Base-by-base conservation (phyloP, 2,113 vertebrate genomes). In the Catharus minimus region DNA sequence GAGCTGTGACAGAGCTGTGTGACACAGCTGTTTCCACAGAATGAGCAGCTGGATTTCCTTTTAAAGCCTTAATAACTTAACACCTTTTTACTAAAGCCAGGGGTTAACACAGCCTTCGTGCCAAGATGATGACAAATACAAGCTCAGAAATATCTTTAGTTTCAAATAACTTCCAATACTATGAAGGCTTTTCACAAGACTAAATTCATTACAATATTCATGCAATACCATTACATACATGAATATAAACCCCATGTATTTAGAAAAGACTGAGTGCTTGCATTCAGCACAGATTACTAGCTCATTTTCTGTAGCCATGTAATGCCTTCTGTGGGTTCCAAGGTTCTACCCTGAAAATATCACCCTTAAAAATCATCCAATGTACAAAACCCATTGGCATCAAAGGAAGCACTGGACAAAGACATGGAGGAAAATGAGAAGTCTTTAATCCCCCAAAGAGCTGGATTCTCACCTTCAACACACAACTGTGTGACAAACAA, bases 291-390 rank as follows among this genome's bases (percentile, higher is more conserved):
- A 24, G 57, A 75, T 47, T 44, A 52, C 23, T 4, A 56, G 78
- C 0, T 0, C 30, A 23, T 68, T 33, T 69, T 44, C n/a, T 49
- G 49, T 7, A 68, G 44, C 13, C 19, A 14, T n/a, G 60, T 26
- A 38, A 18, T 68, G 41, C 39, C 46, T 68, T 3, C 4, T 9
- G 1, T 2, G 11, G 5, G 10, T 53, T 50, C 38, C 7, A 33
- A 65, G n/a, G 56, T 13, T 61, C 65, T 55, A 39, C 32, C n/a
- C 15, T 10, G 38, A 69, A 90, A 79, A 60, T 11, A 21, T 11
- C 2, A 0, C 13, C 28, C 38, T 57, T 38, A 21, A 11, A 62
- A 23, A 24, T 5, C 26, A 23, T 9, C 55, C 68, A 11, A 7
- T 1, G 1, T 6, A 66, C 12, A 84, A 86, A 84, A 67, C 33